Evolutionary conservation across 2,797 vertebrate species (phyloP).

Genomic region (Ciconia nigra): DNA sequence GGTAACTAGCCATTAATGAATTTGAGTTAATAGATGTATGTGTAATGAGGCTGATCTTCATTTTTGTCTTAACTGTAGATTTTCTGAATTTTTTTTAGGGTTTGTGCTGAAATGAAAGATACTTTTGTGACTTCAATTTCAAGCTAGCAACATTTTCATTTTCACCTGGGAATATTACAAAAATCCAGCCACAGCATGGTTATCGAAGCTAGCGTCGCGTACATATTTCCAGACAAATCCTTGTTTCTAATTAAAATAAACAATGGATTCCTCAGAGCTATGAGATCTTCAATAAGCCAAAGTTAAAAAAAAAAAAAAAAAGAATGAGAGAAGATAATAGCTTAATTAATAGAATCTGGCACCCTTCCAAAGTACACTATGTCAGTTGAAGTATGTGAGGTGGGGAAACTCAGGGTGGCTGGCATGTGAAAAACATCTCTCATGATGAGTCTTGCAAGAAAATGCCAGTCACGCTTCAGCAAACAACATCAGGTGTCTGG

Average conservation of each 20-base stretch:
- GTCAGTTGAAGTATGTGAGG: constrained; percentile 67
- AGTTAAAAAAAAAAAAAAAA: background rate
- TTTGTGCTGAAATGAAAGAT: background rate
- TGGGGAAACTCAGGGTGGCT: constrained; percentile 53
- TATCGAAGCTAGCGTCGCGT: background rate
- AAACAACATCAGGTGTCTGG: background rate
- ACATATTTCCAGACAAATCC: constrained; percentile 51
- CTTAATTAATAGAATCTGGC: constrained; percentile 77
- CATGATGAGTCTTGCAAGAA: constrained; percentile 65
- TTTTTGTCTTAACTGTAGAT: background rate
- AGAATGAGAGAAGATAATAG: constrained; percentile 66
- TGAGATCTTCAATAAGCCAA: constrained; percentile 38
- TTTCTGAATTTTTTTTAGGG: background rate
- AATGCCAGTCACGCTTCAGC: background rate
- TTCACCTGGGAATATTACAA: background rate
- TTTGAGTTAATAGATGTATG: background rate
- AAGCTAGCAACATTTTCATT: background rate
- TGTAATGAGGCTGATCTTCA: background rate
- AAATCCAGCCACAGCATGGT: background rate
- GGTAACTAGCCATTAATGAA: background rate
- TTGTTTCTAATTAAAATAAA: constrained; percentile 73
- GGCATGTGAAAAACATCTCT: constrained; percentile 56
- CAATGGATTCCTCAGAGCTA: constrained; percentile 71
- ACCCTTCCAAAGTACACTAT: constrained; percentile 65
- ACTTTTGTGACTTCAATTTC: background rate